Evolutionary conservation across 2,797 vertebrate species (phyloP), one percentile per base, ranked within the genome.

Genomic region (Rhyacichthys aspro): DNA sequence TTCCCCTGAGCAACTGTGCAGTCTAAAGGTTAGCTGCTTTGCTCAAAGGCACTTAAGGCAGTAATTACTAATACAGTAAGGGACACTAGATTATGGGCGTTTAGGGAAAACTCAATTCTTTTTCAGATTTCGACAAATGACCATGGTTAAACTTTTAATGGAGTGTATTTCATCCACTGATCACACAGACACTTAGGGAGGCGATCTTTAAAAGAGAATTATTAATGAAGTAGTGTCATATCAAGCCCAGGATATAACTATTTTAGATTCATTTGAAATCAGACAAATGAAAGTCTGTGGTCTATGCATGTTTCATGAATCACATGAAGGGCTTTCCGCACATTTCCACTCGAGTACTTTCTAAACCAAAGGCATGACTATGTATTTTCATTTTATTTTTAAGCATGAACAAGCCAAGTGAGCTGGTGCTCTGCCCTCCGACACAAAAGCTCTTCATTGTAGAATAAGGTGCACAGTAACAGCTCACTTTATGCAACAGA

Each of bases 221-320:
- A 57, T 76, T 73, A 78, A 82, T 88, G 63, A 79, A 63, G n/a
- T 32, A 14, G 62, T 59, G 64, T 63, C 52, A 65, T 59, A 72
- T 70, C 64, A 52, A 46, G 8, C 36, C 42, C 46, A 53, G 18
- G 59, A 55, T 64, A 14, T 16, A 44, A 56, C 54, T 52, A 57
- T 76, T 81, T 77, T 63, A 62, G 16, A 63, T 42, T 70, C 65
- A 81, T 80, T 80, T 74, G 78, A 77, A 75, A 81, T 72, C 67
- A 38, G 47, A 80, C 78, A 71, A 47, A 59, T 45, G 41, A 39
- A 65, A 47, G 53, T 58, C 47, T n/a, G 18, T 8, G 10, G 11
- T 37, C 18, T 43, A 69, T 75, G 61, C 63, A 79, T 83, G 69
- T 82, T 88, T 83, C 50, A 83, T 79, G 49, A 79, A 42, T 57